Evolutionary conservation across 1,140 invertebrate genomes (phyloP).

Genomic region (Pantala flavescens): DNA sequence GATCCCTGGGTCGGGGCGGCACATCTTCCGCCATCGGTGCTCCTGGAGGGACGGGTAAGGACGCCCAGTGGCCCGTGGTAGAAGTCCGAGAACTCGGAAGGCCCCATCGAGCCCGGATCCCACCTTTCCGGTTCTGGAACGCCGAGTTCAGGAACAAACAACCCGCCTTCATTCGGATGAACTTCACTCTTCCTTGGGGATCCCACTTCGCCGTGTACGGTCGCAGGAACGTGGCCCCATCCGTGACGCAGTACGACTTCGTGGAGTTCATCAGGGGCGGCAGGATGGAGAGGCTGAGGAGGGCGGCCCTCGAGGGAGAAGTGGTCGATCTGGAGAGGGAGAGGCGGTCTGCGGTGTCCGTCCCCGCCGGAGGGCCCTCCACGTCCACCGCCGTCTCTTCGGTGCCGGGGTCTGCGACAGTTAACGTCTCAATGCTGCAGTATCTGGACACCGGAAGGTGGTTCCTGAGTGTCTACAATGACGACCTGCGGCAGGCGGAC

Average conservation of each 20-base stretch:
- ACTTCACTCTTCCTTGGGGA: constrained; percentile 79
- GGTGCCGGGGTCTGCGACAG: constrained; percentile 41
- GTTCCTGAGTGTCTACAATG: constrained; percentile 94
- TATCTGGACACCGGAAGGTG: constrained; percentile 86
- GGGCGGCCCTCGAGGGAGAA: constrained; percentile 20
- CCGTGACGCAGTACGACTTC: constrained; percentile 92
- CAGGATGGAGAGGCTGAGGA: constrained; percentile 57
- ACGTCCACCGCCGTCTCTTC: constrained; percentile 45
- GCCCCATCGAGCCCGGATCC: constrained; percentile 67
- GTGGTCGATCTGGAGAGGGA: constrained; percentile 10
- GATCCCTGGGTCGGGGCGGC: constrained; percentile 21
- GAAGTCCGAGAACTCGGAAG: constrained; percentile 72
- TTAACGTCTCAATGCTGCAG: constrained; percentile 74
- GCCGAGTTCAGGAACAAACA: constrained; percentile 80
- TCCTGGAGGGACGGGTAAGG: constrained; percentile 19
- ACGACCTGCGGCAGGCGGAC: constrained; percentile 72
- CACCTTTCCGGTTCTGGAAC: constrained; percentile 84
- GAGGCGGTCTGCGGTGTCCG: neutral
- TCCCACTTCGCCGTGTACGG: constrained; percentile 91
- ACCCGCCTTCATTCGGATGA: constrained; percentile 77
- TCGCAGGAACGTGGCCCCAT: constrained; percentile 79
- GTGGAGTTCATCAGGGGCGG: constrained; percentile 82
- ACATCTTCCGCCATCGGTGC: constrained; percentile 34
- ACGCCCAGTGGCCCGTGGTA: constrained; percentile 59
- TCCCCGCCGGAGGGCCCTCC: neutral